Evolutionary conservation across 2,797 vertebrate species (phyloP).

Genomic region (Astyanax mexicanus): DNA sequence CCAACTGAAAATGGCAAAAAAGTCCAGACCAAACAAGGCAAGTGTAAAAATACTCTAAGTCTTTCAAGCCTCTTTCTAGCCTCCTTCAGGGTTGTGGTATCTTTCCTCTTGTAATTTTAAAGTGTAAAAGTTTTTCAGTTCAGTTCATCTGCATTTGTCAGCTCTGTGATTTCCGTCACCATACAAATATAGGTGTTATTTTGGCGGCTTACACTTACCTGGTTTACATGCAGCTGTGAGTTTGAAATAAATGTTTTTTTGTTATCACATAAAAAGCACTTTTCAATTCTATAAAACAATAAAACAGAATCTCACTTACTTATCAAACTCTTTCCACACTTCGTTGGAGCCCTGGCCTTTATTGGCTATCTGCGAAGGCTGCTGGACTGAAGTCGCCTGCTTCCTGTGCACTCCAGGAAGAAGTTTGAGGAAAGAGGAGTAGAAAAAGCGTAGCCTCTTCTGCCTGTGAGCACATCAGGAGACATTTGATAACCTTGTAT

Average conservation of each 20-base stretch:
- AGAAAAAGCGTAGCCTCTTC: slow-evolving; percentile 89
- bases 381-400: slow-evolving; percentile 46
- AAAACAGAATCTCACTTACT: slow-evolving; percentile 72
- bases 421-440: slow-evolving; percentile 87
- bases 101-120: background rate
- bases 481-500: too few species aligned
- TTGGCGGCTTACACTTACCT: slow-evolving; percentile 8
- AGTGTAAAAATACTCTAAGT: too few species aligned
- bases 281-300: background rate
- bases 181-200: background rate
- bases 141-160: background rate
- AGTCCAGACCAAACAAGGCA: too few species aligned
- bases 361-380: slow-evolving; percentile 35
- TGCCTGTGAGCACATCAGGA: slow-evolving; percentile 70
- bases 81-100: too few species aligned
- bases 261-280: background rate
- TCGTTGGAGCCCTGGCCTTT: slow-evolving; percentile 52
- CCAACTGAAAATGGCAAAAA: too few species aligned
- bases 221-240: background rate
- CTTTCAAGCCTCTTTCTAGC: too few species aligned
- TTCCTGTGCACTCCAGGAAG: slow-evolving; percentile 85
- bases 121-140: background rate
- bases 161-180: background rate
- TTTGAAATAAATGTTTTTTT: background rate
- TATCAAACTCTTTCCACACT: slow-evolving; percentile 86